Evolutionary conservation across 2,888 invertebrate genomes (phyloP).

Genomic region (Serripes groenlandicus): DNA sequence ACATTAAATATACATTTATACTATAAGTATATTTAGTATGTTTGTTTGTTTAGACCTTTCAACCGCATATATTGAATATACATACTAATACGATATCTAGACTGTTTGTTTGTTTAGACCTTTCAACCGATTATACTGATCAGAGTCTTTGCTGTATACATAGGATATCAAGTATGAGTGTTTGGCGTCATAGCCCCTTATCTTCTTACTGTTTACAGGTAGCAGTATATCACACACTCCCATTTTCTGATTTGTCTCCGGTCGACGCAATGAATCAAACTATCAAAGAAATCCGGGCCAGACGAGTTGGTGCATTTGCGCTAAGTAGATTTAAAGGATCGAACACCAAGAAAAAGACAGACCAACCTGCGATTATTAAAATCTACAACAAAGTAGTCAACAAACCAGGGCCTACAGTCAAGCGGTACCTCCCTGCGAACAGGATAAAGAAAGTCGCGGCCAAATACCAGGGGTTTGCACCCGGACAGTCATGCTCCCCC

Average conservation of each 20-base stretch:
- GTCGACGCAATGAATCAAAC: constrained; percentile 54
- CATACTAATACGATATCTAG: too few relatives aligned
- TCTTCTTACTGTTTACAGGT: constrained; percentile 71
- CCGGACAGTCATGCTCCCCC: background rate
- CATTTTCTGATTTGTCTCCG: constrained; percentile 72
- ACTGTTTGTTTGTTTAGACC: too few relatives aligned
- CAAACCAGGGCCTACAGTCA: constrained; percentile 37
- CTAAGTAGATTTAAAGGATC: constrained; percentile 44
- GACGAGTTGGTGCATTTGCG: constrained; percentile 55
- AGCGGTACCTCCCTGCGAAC: constrained; percentile 10
- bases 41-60: too few relatives aligned
- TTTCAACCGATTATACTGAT: too few relatives aligned
- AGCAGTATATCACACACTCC: constrained; percentile 73
- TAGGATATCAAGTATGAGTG: too few relatives aligned
- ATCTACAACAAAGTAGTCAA: constrained; percentile 62
- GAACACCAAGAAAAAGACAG: constrained; percentile 47
- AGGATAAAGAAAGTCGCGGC: constrained; percentile 61
- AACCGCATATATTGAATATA: too few relatives aligned
- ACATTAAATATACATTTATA: too few relatives aligned
- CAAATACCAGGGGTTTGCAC: constrained; percentile 37
- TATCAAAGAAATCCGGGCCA: constrained; percentile 62
- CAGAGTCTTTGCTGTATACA: too few relatives aligned
- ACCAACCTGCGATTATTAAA: constrained; percentile 52
- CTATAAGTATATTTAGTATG: too few relatives aligned
- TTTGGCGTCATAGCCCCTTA: too few relatives aligned